Evolutionary conservation across 2,797 vertebrate genomes (phyloP).

Genomic region (Myotis vivesi): DNA sequence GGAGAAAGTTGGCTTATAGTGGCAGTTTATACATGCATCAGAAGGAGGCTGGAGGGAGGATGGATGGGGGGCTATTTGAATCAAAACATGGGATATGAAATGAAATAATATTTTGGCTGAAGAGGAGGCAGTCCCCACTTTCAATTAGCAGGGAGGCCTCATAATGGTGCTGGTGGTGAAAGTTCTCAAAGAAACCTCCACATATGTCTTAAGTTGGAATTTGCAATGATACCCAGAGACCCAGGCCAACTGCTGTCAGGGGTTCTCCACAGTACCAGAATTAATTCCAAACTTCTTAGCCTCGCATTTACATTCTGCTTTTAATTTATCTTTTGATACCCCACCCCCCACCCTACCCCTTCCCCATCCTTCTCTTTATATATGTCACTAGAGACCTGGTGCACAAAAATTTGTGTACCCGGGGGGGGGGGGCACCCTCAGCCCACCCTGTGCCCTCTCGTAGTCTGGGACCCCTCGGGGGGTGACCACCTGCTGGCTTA

Average conservation of each 20-base stretch:
- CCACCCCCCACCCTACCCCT: rapidly evolving
- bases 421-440: too few species aligned
- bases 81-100: background rate
- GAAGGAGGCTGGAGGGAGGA: background rate
- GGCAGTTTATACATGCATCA: background rate
- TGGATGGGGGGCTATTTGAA: background rate
- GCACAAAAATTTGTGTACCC: too few species aligned
- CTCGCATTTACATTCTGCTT: background rate
- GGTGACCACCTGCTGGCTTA: too few species aligned
- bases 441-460: too few species aligned
- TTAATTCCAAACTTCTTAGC: conserved; percentile 3
- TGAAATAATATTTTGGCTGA: conserved; percentile 19
- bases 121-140: background rate
- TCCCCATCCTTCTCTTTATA: background rate
- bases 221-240: conserved; percentile 6
- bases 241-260: background rate
- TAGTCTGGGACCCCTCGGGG: too few species aligned
- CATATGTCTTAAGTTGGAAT: conserved; percentile 13
- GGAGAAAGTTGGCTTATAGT: background rate
- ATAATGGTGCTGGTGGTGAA: background rate
- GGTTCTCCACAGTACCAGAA: background rate
- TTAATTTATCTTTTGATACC: background rate
- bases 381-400: background rate
- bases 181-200: background rate
- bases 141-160: background rate